Base-by-base conservation (phyloP, 2,113 vertebrate species). In the Mionectes macconnelli region DNA sequence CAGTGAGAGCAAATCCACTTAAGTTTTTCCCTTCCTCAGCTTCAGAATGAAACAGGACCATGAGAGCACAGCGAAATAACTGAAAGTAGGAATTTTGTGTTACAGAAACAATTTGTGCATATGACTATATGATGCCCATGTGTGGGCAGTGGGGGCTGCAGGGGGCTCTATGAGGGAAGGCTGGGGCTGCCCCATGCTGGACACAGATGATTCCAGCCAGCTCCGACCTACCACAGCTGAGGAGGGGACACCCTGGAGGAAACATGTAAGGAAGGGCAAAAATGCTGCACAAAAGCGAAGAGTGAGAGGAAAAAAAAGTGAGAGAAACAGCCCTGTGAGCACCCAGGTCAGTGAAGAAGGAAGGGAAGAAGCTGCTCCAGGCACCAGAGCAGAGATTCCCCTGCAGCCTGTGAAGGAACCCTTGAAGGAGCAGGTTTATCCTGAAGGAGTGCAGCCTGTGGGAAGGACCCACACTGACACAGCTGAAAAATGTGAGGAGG, bases 181-280 rank as follows among this genome's bases (percentile, higher is more conserved):
- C 53, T 0, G 1, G 87, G 45, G 52, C 69, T 81, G 60, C 6
- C 28, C 18, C 31, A 3, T 31, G 11, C 63, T 0, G 1, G 15
- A 25, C 13, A 12, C 60, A 49, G 50, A 56, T 0, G 1, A 19
- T 56, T 80, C 57, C 40, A 40, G 18, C 33, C 2, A 3, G 31
- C 18, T 62, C 64, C 8, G 17, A 4, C 52, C 21, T 2, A 0
- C 12, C 2, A 0, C 2, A 8, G 66, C 7, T 3, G 0, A 4
- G 30, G 7, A 1, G 1, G 37, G 9, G 35, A 13, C 1, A 0
- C 8, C n/a, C 24, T 0, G 0, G 15, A 19, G 3, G 6, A 21
- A 59, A 8, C 0, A 0, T 6, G 5, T 39, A 33, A 57, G 57
- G 52, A 79, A 52, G 25, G 23, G 52, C 10, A 68, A 85, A 91